phyloP scores from a whole-genome alignment of 1,140 invertebrate genomes.

The Macrostomum lignano region DNA sequence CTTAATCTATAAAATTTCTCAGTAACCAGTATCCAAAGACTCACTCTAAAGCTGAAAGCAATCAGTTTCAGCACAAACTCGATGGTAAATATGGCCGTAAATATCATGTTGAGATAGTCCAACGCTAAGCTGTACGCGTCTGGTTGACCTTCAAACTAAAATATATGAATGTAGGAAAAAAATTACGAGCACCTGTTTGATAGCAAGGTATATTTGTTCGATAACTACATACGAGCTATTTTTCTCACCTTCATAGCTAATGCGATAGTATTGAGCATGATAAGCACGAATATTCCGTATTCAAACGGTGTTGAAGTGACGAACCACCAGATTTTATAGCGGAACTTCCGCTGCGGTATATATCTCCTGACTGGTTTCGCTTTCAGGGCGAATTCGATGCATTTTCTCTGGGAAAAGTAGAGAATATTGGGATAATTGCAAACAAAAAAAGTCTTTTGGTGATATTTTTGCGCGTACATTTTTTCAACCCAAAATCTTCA shows the following conservation, averaged over 20 bases:
- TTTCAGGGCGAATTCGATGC: constrained; percentile 95
- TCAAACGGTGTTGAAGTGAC: constrained; percentile 95
- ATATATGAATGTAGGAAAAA: too few relatives aligned
- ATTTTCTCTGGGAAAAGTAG: constrained; percentile 52
- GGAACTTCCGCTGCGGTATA: constrained; percentile 85
- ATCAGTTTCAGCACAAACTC: constrained; percentile 93
- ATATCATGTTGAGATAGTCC: constrained; percentile 81
- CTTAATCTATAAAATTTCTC: too few relatives aligned
- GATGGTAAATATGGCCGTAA: constrained; percentile 80
- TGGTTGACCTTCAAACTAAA: constrained; percentile 59
- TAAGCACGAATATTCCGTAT: constrained; percentile 85
- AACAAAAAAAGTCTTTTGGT: too few relatives aligned
- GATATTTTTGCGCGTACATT: too few relatives aligned
- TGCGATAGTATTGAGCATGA: constrained; percentile 87
- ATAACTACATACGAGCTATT: not conserved
- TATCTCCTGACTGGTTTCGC: constrained; percentile 82
- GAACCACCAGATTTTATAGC: constrained; percentile 99
- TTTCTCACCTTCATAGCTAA: constrained; percentile 54
- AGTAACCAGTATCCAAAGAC: too few relatives aligned
- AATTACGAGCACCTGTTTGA: too few relatives aligned
- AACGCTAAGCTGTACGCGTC: constrained; percentile 51
- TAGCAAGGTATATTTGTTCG: not conserved
- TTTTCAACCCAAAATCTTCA: too few relatives aligned
- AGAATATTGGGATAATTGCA: not conserved
- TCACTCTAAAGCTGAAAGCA: constrained; percentile 88